Base-by-base conservation (phyloP, 2,797 vertebrate genomes). In the Prunella strophiata region DNA sequence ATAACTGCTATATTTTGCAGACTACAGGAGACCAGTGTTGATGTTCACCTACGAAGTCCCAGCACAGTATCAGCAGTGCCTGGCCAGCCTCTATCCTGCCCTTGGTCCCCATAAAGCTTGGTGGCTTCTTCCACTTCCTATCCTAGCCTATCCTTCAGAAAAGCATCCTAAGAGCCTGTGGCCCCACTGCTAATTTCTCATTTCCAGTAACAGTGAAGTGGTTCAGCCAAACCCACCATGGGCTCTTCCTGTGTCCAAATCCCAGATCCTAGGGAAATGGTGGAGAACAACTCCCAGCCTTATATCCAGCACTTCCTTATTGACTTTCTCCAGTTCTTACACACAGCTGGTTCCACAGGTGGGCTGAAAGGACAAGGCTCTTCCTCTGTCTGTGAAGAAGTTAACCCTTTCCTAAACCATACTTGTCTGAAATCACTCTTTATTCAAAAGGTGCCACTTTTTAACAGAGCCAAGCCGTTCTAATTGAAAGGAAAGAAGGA, bases 181-280 rank as follows among this genome's bases (percentile, higher is more conserved):
- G 40, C 25, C 70, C 47, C 9, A 11, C 40, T 43, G 59, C 45
- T 80, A 5, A 55, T n/a, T 85, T 51, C 57, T 54, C 3, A 59
- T 59, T 92, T 94, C 85, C 78, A 80, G 45, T 74, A 85, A 55
- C 20, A 66, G 29, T 42, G 20, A 73, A 73, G 23, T 48, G 67
- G 73, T 58, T 89, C 78, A 91, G 48, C 29, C 54, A 82, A 43
- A 10, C 54, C 67, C 10, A 18, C 29, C 54, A 30, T 1, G 0
- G 0, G 40, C 40, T 73, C 36, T 82, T 88, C 63, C 71, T 51
- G 34, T 87, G 93, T 66, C 74, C 68, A 74, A 59, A 68, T 13
- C 36, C 34, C 34, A 43, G 40, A 62, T 59, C 40, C n/a, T 12
- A 50, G 57, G 61, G 62, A 74, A 89, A 42, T 5, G 5, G n/a